Evolutionary conservation across 2,888 invertebrate species (phyloP).

Genomic region (Nycteola revayana): DNA sequence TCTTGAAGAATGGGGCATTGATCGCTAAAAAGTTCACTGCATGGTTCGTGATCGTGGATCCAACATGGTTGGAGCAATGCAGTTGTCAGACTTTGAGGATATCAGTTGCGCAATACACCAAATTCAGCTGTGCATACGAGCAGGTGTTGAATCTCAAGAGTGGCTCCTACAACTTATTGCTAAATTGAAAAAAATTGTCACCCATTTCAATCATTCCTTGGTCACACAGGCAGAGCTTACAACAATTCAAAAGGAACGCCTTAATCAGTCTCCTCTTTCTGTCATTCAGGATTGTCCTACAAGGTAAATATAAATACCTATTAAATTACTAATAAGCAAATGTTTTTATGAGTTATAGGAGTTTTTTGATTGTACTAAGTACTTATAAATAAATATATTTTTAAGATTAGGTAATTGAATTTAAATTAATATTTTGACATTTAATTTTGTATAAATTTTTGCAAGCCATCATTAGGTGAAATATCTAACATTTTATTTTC

Average conservation of each 20-base stretch:
- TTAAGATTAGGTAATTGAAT: too few species aligned
- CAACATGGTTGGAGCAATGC: constrained; percentile 19
- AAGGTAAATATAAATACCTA: too few species aligned
- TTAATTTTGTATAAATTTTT: too few species aligned
- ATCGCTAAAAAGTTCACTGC: constrained; percentile 15
- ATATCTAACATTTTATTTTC: too few species aligned
- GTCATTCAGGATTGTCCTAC: constrained; percentile 15
- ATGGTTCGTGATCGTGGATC: constrained; percentile 20
- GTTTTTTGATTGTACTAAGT: too few species aligned
- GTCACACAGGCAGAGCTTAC: constrained; percentile 12
- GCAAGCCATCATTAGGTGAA: too few species aligned
- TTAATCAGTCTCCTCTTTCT: constrained; percentile 13
- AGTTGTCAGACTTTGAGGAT: constrained; percentile 12
- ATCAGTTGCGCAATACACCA: constrained; percentile 14
- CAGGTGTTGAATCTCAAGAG: constrained; percentile 9
- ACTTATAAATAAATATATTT: too few species aligned
- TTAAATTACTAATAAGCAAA: too few species aligned
- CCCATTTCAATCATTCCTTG: constrained; percentile 20
- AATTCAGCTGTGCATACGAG: constrained; percentile 13
- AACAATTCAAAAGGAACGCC: constrained; percentile 18
- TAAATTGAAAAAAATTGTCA: constrained; percentile 16
- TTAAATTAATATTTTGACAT: too few species aligned
- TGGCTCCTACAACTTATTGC: constrained; percentile 7
- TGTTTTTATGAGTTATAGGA: too few species aligned
- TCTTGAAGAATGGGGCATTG: constrained; percentile 17